Evolutionary conservation across 2,113 vertebrate genomes (phyloP), one percentile per base, ranked within the genome.

Genomic region (Vulpes ferrilata): DNA sequence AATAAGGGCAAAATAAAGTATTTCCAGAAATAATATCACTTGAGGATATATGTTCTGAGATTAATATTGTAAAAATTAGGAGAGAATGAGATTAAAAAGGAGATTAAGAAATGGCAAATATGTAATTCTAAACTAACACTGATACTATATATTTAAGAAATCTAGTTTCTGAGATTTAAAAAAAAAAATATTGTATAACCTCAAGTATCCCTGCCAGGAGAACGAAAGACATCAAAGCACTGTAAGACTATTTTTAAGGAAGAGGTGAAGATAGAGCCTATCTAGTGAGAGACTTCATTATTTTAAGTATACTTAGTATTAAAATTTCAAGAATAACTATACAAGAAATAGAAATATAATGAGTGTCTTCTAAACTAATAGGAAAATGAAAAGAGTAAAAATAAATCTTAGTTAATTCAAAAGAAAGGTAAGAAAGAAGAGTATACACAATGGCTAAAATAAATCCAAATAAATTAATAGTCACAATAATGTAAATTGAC

Each of bases 241-340:
- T 57, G 30, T 59, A 88, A 88, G 30, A 78, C 27, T 89, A 71
- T 67, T 53, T 88, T 81, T 90, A 67, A 84, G 60, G 51, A 60
- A 96, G 23, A 62, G 12, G 32, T n/a, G 79, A 86, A 76, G 88
- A 92, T 76, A 83, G 8, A 15, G 11, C n/a, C 23, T 62, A 87
- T 15, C 22, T 74, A 86, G 84, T 81, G 81, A 88, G 81, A 88
- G 38, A 88, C 16, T 65, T 83, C 74, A 90, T 74, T 96, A 71
- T 59, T 65, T 85, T 88, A 94, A 80, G 60, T 64, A 57, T 82
- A 69, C 2, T 64, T 55, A 94, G 73, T 59, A 60, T 85, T 55
- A 57, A 94, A 92, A 59, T 78, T 73, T 92, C 27, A 74, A 86
- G 62, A 85, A 10, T 57, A 69, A 71, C 35, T 67, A 60, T 22